Evolutionary conservation across 1,140 invertebrate genomes (phyloP), one percentile per base, ranked within the genome.

Genomic region (Nomia melanderi): DNA sequence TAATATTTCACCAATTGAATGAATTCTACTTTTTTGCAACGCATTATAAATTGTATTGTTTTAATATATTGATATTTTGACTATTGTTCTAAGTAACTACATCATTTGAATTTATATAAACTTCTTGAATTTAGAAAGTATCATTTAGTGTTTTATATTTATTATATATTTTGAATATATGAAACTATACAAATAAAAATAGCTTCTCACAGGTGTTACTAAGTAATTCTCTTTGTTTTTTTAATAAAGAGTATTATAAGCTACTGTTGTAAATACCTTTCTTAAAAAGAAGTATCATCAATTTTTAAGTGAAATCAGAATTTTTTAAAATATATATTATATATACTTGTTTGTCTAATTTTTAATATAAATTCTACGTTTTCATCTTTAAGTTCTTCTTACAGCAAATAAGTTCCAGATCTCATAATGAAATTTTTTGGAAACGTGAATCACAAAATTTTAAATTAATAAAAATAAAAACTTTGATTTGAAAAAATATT

Each of bases 11-110:
- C 2, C 8, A 36, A 60, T 31, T 57, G 6, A 20, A 57, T 56
- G n/a, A 69, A 60, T 25, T 44, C n/a, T 60, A 71, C 27, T 57
- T 57, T 20, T 12, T 36, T 12, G 6, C 11, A 31, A 23, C 31
- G 59, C 44, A 29, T 44, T 71, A 57, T 33, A 69, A 57, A 20
- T 69, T 69, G 14, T 5, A 8, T 41, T 14, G 36, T 31, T 44
- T 5, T 44, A n/a, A 9, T 60, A 31, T 6, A n/a, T 5, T 59
- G 57, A 60, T 44, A 39, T 65, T 39, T 65, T 14, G 39, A 23
- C 23, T 20, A 54, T 23, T 65, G 7, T n/a, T 65, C 25, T 31
- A 63, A 29, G 2, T 31, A 59, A 20, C 5, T 39, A 64, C 25
- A 20, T 64, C 44, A 36, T 14, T 12, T 17, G 41, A 44, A 53